Evolutionary conservation across 2,888 invertebrate species (phyloP).

Genomic region (Oxystoma pomonae): DNA sequence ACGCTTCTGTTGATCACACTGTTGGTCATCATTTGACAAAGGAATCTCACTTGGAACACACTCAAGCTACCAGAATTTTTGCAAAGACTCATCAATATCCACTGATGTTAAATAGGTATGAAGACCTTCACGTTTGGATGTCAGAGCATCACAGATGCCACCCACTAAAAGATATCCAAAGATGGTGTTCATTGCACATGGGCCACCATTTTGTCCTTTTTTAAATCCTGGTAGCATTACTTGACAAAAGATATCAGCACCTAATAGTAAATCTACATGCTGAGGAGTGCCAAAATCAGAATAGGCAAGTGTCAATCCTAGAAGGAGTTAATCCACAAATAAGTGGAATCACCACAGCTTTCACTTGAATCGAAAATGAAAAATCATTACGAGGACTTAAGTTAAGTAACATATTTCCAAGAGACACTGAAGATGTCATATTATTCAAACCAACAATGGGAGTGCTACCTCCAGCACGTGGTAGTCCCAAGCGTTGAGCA

Average conservation of each 20-base stretch:
- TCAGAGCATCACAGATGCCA: neutral
- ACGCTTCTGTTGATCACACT: neutral
- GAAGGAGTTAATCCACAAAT: neutral
- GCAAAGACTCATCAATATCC: neutral
- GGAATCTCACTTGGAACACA: no score
- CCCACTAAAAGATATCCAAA: neutral
- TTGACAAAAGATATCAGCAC: neutral
- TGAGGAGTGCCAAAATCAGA: neutral
- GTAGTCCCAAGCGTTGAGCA: neutral
- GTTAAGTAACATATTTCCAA: neutral
- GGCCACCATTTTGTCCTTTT: neutral
- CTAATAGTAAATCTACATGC: neutral
- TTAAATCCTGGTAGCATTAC: neutral
- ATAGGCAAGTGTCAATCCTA: neutral
- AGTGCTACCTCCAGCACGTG: neutral
- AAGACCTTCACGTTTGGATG: neutral
- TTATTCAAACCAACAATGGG: neutral
- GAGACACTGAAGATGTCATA: neutral
- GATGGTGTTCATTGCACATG: neutral
- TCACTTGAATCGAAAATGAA: neutral
- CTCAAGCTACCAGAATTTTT: neutral
- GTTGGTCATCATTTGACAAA: neutral
- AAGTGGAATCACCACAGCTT: neutral
- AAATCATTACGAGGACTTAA: neutral
- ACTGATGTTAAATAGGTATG: neutral